phyloP scores from a whole-genome alignment of 2,888 invertebrate genomes.

The Nysson spinosus region DNA sequence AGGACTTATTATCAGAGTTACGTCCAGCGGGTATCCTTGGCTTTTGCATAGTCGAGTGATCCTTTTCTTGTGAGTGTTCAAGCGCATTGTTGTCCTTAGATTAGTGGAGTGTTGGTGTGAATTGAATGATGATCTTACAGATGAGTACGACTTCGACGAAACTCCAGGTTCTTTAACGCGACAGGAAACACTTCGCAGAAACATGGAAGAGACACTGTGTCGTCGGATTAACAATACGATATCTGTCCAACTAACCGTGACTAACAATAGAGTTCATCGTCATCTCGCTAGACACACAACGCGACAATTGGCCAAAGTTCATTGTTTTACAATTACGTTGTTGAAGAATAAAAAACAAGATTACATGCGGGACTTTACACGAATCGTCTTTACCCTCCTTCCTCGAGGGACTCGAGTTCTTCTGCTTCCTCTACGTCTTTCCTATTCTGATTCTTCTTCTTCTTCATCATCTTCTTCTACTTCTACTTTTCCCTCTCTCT shows the following conservation, averaged over 20 bases:
- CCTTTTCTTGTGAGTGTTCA: conserved; percentile 10
- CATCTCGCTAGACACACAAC: conserved; percentile 71
- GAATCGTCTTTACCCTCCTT: too few relatives aligned
- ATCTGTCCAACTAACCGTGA: conserved; percentile 38
- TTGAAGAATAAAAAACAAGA: too few relatives aligned
- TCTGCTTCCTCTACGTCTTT: too few relatives aligned
- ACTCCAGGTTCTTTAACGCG: background rate
- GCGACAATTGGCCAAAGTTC: conserved; percentile 71
- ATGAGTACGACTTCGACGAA: background rate
- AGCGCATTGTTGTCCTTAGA: conserved; percentile 7
- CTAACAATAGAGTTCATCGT: conserved; percentile 48
- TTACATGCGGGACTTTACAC: too few relatives aligned
- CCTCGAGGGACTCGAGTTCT: too few relatives aligned
- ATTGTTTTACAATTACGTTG: too few relatives aligned
- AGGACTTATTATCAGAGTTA: background rate
- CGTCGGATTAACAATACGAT: background rate
- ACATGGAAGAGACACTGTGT: background rate
- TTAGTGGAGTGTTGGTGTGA: conserved; percentile 11
- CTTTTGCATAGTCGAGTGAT: conserved; percentile 27
- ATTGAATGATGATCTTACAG: conserved; percentile 1
- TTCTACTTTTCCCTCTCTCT: background rate
- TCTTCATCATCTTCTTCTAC: too few relatives aligned
- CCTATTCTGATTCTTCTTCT: background rate
- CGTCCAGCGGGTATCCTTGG: conserved; percentile 35
- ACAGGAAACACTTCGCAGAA: background rate